Conservation (phyloP, 1,140 invertebrate genomes). For the Cecropterus lyciades region DNA sequence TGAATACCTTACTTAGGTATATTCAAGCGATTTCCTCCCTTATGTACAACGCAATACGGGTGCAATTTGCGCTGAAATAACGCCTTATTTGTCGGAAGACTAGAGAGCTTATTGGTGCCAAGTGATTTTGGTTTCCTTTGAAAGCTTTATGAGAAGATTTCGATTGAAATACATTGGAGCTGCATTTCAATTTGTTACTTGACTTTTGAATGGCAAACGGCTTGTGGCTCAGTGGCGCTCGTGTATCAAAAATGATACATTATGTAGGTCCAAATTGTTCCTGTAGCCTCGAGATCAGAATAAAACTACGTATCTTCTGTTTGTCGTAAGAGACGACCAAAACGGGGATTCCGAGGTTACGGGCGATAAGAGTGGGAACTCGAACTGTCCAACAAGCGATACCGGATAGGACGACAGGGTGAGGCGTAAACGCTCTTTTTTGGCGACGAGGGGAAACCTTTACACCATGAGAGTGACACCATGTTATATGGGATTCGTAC, state of each 20-base stretch:
- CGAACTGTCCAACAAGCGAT: too few relatives aligned
- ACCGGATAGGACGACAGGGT: too few relatives aligned
- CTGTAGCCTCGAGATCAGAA: too few relatives aligned
- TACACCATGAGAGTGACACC: too few relatives aligned
- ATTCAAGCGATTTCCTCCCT: background rate
- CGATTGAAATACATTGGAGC: constrained; percentile 15
- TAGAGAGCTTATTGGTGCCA: constrained; percentile 19
- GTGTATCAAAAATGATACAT: background rate
- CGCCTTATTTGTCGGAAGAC: constrained; percentile 15
- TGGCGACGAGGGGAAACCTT: too few relatives aligned
- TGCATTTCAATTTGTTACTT: constrained; percentile 14
- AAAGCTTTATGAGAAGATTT: constrained; percentile 17
- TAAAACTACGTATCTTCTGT: too few relatives aligned
- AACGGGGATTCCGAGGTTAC: too few relatives aligned
- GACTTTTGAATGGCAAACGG: constrained; percentile 7
- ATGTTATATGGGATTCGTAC: too few relatives aligned
- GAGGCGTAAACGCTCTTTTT: too few relatives aligned
- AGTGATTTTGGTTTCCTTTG: constrained; percentile 22
- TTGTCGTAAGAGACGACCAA: too few relatives aligned
- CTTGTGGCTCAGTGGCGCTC: background rate
- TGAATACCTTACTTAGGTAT: constrained; percentile 9
- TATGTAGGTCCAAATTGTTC: too few relatives aligned
- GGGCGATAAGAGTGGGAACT: too few relatives aligned
- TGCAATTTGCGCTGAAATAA: background rate
- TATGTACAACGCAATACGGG: background rate